These are phyloP conservation scores for Drosophila melanosoma DNA, from an alignment of 2,888 invertebrate genomes.

Conservation along the genomic window DNA sequence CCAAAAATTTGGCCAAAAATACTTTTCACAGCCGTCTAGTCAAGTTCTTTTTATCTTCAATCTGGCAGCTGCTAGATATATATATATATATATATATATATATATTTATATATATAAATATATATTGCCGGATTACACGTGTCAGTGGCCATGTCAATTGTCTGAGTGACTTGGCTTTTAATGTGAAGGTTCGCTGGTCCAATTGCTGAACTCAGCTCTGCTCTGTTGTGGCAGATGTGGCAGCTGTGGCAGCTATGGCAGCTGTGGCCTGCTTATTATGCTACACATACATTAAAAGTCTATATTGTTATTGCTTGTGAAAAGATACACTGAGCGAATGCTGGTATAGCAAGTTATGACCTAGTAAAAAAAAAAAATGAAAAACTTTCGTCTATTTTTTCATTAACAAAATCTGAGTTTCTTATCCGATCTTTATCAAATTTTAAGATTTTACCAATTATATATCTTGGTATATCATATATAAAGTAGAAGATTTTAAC, in stretches of 20 bases:
- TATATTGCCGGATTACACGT: slow-evolving; percentile 69
- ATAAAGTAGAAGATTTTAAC: too few species aligned
- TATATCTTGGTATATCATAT: too few species aligned
- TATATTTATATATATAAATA: slow-evolving; percentile 7
- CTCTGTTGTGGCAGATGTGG: background rate
- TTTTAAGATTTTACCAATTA: too few species aligned
- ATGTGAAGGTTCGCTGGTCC: slow-evolving; percentile 20
- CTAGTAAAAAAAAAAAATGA: too few species aligned
- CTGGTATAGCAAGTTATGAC: too few species aligned
- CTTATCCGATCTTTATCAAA: too few species aligned
- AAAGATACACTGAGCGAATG: background rate
- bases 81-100: background rate
- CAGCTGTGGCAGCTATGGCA: slow-evolving; percentile 12
- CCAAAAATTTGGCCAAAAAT: slow-evolving; percentile 27
- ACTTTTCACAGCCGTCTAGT: slow-evolving; percentile 51
- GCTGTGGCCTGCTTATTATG: slow-evolving; percentile 5
- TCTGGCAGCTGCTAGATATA: background rate
- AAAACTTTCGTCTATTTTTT: too few species aligned
- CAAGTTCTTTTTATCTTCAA: slow-evolving; percentile 24
- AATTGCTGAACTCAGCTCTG: background rate
- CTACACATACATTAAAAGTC: slow-evolving; percentile 34
- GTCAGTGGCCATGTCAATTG: slow-evolving; percentile 78
- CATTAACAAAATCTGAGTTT: too few species aligned
- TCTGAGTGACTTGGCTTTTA: slow-evolving; percentile 58
- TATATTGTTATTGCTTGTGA: background rate